Evolutionary conservation across 2,113 vertebrate species (phyloP), one percentile per base, ranked within the genome.

Genomic region (Ophthalmolycus amberensis): DNA sequence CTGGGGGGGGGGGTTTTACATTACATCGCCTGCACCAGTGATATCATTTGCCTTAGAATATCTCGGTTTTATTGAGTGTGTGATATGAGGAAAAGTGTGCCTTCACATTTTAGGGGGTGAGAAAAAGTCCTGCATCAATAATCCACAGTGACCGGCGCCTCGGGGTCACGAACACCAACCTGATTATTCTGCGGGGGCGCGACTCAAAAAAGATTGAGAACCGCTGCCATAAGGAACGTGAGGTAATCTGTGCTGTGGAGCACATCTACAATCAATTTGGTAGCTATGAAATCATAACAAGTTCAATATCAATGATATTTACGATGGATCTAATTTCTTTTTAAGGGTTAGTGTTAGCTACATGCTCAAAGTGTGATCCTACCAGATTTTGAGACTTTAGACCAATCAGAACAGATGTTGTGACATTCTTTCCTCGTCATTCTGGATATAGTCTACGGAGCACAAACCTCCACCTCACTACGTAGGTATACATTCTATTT

Each of bases 401-500:
- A 22, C 48, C 48, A 50, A 50, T 50, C 18, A 50, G 48, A 22
- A 52, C 6, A 52, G 22, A 52, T 52, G 20, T 48, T 29, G 29
- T 29, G 29, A 29, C 29, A 29, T 29, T 29, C 2, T 29, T 29
- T 29, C 29, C 29, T 29, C 29, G 29, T 29, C 29, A 29, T 29
- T 29, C 29, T 29, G 16, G 16, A 48, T 48, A 48, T 48, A 48
- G 44, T 16, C 44, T 48, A 5, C 15, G 14, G 44, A 46, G 44
- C 44, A 46, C 44, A 46, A 14, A 46, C 14, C 0, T 1, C 68
- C 75, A 16, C 79, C 12, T 46, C 44, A 29, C 11, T 42, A n/a
- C 27, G 68, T 27, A 68, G 20, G 68, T 27, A 65, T 34, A 67
- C 34, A 25, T 60, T 82, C 60, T 68, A 66, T 75, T 84, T 85